These are phyloP conservation scores for Intoshia linei DNA, from an alignment of 1,140 invertebrate species.

Conservation along the genomic window DNA sequence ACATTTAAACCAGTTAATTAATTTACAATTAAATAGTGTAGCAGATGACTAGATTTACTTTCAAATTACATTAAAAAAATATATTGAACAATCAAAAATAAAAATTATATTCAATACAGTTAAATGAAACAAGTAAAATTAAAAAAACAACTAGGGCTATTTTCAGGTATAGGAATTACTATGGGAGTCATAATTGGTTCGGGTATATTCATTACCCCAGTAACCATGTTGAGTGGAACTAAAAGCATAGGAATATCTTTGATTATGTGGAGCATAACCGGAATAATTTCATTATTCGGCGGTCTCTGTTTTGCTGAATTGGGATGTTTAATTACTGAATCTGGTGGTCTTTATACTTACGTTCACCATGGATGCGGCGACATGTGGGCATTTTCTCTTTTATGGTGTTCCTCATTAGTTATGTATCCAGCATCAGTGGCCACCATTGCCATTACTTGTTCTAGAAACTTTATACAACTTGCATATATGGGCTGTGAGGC, in stretches of 20 bases:
- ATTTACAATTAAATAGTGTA: no score
- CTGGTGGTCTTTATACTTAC: constrained; percentile 84
- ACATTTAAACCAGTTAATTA: no score
- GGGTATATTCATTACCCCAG: constrained; percentile 78
- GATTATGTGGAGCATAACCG: no score
- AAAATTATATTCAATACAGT: no score
- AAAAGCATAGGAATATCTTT: no score
- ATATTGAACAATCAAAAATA: no score
- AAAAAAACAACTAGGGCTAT: constrained; percentile 11
- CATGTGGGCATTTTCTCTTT: constrained; percentile 49
- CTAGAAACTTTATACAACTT: constrained; percentile 36
- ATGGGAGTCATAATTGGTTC: constrained; percentile 31
- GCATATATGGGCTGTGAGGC: constrained; percentile 4
- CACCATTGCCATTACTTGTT: constrained; percentile 61
- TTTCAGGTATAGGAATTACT: constrained; percentile 18
- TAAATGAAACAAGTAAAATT: constrained; percentile 3
- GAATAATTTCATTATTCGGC: constrained; percentile 51
- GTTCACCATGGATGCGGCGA: constrained; percentile 55
- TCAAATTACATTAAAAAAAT: no score
- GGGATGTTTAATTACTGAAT: constrained; percentile 59
- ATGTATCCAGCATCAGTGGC: constrained; percentile 54
- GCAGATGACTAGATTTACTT: no score
- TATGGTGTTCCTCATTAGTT: constrained; percentile 14
- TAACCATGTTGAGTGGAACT: constrained; percentile 43
- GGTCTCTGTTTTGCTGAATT: constrained; percentile 82